Conservation (phyloP, 1,140 invertebrate genomes). For the Drosophila navojoa region DNA sequence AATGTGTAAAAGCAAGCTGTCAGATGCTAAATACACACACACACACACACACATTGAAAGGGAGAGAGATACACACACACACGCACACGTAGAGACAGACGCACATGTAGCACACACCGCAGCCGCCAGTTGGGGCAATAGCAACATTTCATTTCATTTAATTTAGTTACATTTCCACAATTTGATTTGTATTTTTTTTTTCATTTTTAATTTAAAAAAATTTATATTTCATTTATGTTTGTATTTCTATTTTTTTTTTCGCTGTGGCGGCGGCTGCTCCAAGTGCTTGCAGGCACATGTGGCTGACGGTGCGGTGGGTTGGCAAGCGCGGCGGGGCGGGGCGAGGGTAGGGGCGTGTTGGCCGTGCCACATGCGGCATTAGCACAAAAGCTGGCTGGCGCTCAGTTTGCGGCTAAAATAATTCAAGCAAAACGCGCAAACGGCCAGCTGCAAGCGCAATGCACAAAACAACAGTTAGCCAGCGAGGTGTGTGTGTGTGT, state of each 20-base stretch:
- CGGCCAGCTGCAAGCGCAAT: constrained; percentile 27
- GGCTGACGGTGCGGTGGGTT: background rate
- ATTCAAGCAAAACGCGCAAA: constrained; percentile 57
- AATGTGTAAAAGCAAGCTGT: constrained; percentile 28
- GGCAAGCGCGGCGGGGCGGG: background rate
- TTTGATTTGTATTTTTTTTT: constrained; percentile 37
- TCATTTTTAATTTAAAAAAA: constrained; percentile 56
- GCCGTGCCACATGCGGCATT: constrained; percentile 60
- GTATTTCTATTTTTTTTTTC: constrained; percentile 34
- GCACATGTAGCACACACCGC: background rate
- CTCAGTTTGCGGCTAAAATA: constrained; percentile 60
- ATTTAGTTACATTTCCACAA: constrained; percentile 71
- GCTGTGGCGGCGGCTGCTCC: constrained; percentile 17
- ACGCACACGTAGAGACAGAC: background rate
- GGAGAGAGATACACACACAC: background rate
- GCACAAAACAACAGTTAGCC: constrained; percentile 3
- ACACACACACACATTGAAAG: background rate
- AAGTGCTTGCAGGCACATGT: background rate
- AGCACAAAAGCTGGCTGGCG: constrained; percentile 59
- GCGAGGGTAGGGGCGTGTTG: background rate
- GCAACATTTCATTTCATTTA: constrained; percentile 73
- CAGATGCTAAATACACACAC: constrained; percentile 17
- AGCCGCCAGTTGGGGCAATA: constrained; percentile 7
- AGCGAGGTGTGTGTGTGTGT: background rate
- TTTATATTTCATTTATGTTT: constrained; percentile 79